A percentile compares a stretch with the other conserved stretches of the same genome.
Evolutionary conservation across 2,797 vertebrate species (phyloP).

Genomic region (Scyliorhinus canicula): DNA sequence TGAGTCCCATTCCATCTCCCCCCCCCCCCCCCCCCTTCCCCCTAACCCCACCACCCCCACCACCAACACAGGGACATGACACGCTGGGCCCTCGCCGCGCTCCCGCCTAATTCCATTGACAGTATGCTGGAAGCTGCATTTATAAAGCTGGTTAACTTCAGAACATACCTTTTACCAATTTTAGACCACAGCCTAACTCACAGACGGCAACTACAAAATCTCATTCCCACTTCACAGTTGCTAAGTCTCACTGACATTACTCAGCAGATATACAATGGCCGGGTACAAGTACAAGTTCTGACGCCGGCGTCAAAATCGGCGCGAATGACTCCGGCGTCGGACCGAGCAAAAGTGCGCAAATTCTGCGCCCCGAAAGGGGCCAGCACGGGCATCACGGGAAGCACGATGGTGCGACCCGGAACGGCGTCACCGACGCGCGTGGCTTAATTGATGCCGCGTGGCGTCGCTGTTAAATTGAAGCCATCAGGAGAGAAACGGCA

Average conservation of each 20-base stretch:
- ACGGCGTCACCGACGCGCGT: too few relatives aligned
- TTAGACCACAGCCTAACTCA: background rate
- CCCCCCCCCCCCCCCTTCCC: background rate
- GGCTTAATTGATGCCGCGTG: too few relatives aligned
- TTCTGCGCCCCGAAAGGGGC: too few relatives aligned
- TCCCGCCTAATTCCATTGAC: background rate
- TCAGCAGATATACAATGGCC: background rate
- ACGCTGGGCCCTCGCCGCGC: background rate
- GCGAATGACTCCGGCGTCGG: too few relatives aligned
- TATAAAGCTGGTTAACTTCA: background rate
- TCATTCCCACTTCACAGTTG: background rate
- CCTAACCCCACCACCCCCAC: background rate
- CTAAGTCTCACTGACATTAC: background rate
- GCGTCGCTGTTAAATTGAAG: too few relatives aligned
- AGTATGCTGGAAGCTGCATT: background rate
- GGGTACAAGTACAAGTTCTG: too few relatives aligned
- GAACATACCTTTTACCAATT: background rate
- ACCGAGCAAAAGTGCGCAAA: background rate
- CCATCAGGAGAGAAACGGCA: too few relatives aligned
- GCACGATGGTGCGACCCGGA: too few relatives aligned
- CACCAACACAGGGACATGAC: background rate
- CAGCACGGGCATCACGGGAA: too few relatives aligned
- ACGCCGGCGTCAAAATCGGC: too few relatives aligned
- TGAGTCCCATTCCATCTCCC: background rate
- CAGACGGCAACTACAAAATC: background rate